Conservation (phyloP, 2,888 invertebrate species). For the Tenthredo scrophulariae region DNA sequence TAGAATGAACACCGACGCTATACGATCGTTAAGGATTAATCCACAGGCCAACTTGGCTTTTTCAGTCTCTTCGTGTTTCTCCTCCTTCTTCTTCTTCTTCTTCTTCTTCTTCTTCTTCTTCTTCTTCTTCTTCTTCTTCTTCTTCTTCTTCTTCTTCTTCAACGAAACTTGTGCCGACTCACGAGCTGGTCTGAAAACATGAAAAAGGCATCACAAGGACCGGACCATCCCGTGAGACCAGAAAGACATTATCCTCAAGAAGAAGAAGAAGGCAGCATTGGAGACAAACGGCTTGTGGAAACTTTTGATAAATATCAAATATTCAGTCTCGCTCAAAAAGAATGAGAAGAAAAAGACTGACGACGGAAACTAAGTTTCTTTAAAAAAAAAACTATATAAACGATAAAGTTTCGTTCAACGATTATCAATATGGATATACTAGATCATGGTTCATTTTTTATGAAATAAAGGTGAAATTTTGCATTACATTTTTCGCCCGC, state of each 20-base stretch:
- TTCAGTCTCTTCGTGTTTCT: background rate
- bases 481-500: too few relatives aligned
- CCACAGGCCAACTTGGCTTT: background rate
- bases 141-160: background rate
- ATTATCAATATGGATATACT: background rate
- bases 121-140: background rate
- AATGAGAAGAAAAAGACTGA: background rate
- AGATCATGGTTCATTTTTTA: background rate
- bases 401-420: background rate
- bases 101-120: background rate
- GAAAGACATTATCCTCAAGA: constrained; percentile 19
- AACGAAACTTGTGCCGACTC: background rate
- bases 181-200: background rate
- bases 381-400: background rate
- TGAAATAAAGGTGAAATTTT: too few relatives aligned
- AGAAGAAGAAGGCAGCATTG: constrained; percentile 12
- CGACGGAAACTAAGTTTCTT: background rate
- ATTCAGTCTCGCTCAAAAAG: constrained; percentile 14
- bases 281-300: constrained; percentile 42
- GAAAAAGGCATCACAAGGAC: constrained; percentile 20
- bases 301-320: constrained; percentile 46
- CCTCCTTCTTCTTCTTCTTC: background rate
- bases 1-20: background rate
- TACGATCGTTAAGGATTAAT: background rate
- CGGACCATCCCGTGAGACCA: constrained; percentile 24